These are phyloP conservation scores for Cirrhinus molitorella DNA, from an alignment of 2,797 vertebrate species.

Conservation along the genomic window DNA sequence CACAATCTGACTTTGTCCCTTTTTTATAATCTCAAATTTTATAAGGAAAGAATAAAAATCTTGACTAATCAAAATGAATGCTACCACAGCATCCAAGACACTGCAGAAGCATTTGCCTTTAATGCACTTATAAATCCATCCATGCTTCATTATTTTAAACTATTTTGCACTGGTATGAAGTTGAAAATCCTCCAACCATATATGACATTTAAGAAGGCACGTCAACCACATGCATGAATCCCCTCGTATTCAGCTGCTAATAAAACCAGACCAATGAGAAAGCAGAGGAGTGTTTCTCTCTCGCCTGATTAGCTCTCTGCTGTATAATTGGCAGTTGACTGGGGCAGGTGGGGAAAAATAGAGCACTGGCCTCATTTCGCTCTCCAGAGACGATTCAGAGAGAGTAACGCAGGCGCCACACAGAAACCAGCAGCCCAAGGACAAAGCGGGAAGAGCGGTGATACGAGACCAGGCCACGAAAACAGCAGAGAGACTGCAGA, in stretches of 20 bases:
- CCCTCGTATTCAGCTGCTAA: background rate
- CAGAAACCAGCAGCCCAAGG: constrained; percentile 58
- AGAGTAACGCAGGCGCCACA: constrained; percentile 44
- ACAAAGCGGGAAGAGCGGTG: constrained; percentile 54
- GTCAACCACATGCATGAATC: background rate
- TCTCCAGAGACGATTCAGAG: constrained; percentile 44
- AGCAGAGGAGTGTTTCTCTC: constrained; percentile 38
- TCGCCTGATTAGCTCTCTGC: constrained; percentile 36
- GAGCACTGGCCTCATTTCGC: constrained; percentile 50
- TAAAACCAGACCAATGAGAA: constrained; percentile 36
- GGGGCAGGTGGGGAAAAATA: constrained; percentile 49
- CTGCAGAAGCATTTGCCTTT: background rate
- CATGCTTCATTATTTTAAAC: background rate
- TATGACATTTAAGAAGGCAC: background rate
- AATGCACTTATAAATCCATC: background rate
- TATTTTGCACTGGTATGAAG: background rate
- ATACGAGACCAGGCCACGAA: constrained; percentile 28
- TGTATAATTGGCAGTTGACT: constrained; percentile 51
- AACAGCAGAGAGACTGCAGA: background rate
- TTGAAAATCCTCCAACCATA: background rate
- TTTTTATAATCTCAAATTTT: no score
- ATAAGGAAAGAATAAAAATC: background rate
- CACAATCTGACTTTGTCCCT: no score
- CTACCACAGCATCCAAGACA: background rate
- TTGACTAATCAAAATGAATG: background rate